Evolutionary conservation across 2,113 vertebrate genomes (phyloP).

Genomic region (Gallinago media): DNA sequence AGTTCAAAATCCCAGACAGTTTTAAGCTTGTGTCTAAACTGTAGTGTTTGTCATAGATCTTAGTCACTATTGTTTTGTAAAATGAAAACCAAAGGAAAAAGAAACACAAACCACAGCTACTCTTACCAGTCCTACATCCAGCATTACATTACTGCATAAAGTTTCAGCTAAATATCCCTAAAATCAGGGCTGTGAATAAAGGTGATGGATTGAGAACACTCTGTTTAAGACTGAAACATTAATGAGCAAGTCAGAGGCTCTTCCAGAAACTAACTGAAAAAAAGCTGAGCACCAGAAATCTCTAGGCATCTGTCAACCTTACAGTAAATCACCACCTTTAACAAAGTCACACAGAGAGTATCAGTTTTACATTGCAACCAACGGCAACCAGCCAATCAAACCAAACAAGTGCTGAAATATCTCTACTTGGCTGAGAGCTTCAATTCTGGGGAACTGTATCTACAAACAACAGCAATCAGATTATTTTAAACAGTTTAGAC

Average conservation of each 20-base stretch:
- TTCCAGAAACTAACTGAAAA: background rate
- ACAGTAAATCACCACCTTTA: background rate
- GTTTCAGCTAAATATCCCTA: constrained; percentile 47
- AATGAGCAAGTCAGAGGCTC: background rate
- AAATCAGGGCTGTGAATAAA: background rate
- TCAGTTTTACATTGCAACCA: background rate
- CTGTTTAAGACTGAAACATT: background rate
- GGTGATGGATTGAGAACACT: background rate
- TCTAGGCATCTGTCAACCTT: background rate
- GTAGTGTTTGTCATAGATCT: background rate
- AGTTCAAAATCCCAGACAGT: background rate
- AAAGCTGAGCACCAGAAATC: background rate
- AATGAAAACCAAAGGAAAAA: constrained; percentile 52
- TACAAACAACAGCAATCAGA: background rate
- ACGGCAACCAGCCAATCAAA: background rate
- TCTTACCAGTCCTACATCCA: background rate
- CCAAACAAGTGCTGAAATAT: background rate
- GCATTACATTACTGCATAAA: background rate
- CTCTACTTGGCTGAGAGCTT: background rate
- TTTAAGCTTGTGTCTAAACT: background rate
- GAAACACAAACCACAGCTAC: background rate
- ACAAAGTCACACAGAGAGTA: background rate
- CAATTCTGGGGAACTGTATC: background rate
- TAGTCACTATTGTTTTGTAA: background rate
- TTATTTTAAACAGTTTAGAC: background rate